Conservation (phyloP, 2,797 vertebrate genomes). For the Sarcophilus harrisii region DNA sequence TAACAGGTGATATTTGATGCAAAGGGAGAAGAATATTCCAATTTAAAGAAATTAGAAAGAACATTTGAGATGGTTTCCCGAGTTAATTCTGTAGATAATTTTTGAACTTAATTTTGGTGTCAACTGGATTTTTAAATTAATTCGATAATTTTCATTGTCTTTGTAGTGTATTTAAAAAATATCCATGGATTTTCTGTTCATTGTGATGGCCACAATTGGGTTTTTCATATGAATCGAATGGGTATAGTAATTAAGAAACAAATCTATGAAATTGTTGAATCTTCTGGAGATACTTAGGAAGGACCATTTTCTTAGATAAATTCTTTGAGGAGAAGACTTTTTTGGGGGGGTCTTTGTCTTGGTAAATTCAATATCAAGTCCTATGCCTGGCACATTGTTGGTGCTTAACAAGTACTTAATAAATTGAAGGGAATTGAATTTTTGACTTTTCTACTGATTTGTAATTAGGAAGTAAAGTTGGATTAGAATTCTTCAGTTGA, state of each 20-base stretch:
- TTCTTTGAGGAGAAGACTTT: background rate
- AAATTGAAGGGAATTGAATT: background rate
- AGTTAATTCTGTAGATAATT: background rate
- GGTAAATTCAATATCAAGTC: background rate
- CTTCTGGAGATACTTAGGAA: conserved; percentile 37
- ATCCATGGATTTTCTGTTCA: conserved; percentile 26
- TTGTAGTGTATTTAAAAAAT: background rate
- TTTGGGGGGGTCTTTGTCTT: background rate
- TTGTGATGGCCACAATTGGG: conserved; percentile 13
- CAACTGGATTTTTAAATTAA: conserved; percentile 35
- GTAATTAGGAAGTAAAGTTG: background rate
- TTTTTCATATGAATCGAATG: conserved; percentile 24
- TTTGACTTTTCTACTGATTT: conserved; percentile 23
- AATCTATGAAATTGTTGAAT: conserved; percentile 1
- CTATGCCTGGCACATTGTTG: background rate
- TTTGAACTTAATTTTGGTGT: conserved; percentile 14
- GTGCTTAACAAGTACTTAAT: background rate
- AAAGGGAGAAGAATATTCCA: conserved; percentile 47
- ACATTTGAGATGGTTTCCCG: background rate
- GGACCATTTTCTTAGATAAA: background rate
- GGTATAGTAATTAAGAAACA: background rate
- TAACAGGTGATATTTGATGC: conserved; percentile 49
- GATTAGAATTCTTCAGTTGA: background rate
- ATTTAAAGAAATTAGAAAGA: conserved; percentile 32
- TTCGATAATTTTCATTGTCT: conserved; percentile 20